Conservation (phyloP, 2,113 vertebrate genomes). For the Colossoma macropomum region DNA sequence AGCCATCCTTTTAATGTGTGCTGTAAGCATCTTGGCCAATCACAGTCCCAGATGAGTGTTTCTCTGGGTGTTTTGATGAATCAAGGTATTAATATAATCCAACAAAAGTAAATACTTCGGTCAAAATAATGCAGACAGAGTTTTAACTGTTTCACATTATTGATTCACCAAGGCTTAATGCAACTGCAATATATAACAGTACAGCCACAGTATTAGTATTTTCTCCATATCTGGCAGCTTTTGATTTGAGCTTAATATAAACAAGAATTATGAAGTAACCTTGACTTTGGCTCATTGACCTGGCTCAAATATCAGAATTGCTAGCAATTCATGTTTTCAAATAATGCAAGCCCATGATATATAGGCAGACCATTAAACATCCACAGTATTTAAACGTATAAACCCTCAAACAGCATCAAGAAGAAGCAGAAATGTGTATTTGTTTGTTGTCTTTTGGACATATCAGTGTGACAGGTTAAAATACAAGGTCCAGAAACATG, state of each 20-base stretch:
- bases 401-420: constrained; percentile 18
- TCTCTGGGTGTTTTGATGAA: too few relatives aligned
- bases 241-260: not conserved
- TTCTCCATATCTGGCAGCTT: not conserved
- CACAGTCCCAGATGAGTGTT: too few relatives aligned
- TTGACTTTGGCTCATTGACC: not conserved
- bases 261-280: constrained; percentile 8
- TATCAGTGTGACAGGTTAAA: constrained; percentile 60
- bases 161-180: too few relatives aligned
- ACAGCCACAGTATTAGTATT: not conserved
- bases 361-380: not conserved
- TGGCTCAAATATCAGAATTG: not conserved
- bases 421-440: constrained; percentile 49
- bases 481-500: constrained; percentile 58
- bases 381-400: constrained; percentile 29
- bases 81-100: too few relatives aligned
- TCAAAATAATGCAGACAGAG: too few relatives aligned
- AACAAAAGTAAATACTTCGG: too few relatives aligned
- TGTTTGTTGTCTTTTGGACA: constrained; percentile 57
- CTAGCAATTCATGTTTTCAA: not conserved
- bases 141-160: too few relatives aligned
- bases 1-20: too few relatives aligned
- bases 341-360: too few relatives aligned
- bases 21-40: too few relatives aligned
- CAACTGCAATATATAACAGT: not conserved